phyloP scores from a whole-genome alignment of 2,113 vertebrate genomes.

The Callipepla californica region DNA sequence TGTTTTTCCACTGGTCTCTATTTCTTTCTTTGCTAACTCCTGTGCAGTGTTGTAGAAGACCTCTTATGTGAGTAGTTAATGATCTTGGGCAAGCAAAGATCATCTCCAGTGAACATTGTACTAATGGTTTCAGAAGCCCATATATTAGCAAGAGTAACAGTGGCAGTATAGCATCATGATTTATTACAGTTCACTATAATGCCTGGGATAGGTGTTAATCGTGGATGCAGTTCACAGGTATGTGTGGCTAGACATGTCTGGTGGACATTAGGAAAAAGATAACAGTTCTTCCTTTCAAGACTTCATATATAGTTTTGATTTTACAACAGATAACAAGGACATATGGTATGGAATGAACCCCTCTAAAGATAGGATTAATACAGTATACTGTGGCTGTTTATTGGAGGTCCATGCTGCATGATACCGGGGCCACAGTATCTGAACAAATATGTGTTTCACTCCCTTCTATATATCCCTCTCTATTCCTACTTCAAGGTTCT shows the following conservation, averaged over 20 bases:
- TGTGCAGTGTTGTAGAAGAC: not conserved
- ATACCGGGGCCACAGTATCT: not conserved
- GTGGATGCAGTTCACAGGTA: not conserved
- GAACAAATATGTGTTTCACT: not conserved
- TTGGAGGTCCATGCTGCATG: not conserved
- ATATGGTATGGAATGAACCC: not conserved
- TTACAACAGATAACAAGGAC: not conserved
- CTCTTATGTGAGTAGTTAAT: not conserved
- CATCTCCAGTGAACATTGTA: not conserved
- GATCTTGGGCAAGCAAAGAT: not conserved
- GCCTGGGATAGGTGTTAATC: not conserved
- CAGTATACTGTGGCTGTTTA: not conserved
- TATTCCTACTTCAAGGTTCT: not conserved
- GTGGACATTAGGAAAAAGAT: not conserved
- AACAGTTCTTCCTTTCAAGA: not conserved
- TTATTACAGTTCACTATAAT: not conserved
- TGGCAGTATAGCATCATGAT: too few species aligned
- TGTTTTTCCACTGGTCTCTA: not conserved
- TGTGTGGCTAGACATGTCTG: fast-evolving
- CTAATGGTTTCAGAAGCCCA: not conserved
- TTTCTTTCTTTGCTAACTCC: not conserved
- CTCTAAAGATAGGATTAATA: not conserved
- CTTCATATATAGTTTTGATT: not conserved
- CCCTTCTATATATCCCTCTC: not conserved
- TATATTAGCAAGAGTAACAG: not conserved